Evolutionary conservation across 1,140 invertebrate genomes (phyloP).

Genomic region (Micrasema minimum): DNA sequence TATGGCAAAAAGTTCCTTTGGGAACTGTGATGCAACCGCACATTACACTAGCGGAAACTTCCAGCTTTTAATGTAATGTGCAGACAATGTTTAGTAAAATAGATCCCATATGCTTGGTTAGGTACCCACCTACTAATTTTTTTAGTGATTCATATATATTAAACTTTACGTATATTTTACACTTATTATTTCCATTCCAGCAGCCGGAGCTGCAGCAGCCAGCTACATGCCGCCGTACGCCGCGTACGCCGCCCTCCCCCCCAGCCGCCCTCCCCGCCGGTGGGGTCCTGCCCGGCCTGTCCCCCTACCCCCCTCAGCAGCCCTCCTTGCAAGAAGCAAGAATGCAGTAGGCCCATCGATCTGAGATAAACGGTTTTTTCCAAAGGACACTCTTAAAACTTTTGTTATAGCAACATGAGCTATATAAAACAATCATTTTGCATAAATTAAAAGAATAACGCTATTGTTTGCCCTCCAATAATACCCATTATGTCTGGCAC

Average conservation of each 20-base stretch:
- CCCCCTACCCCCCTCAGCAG: constrained; percentile 68
- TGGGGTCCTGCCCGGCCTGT: constrained; percentile 71
- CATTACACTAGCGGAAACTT: no score
- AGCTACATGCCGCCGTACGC: constrained; percentile 78
- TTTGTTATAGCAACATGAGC: no score
- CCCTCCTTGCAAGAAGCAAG: constrained; percentile 65
- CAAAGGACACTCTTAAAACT: no score
- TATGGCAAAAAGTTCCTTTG: no score
- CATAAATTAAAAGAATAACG: neutral
- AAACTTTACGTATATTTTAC: neutral
- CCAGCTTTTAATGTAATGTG: no score
- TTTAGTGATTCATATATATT: no score
- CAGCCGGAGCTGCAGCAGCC: constrained; percentile 67
- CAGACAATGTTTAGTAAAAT: no score
- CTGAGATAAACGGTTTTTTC: no score
- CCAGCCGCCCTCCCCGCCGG: constrained; percentile 65
- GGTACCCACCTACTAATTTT: no score
- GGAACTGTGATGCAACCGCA: no score
- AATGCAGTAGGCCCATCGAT: constrained; percentile 59
- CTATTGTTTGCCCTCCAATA: neutral
- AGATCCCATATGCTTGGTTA: no score
- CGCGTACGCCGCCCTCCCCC: constrained; percentile 72
- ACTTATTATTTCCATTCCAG: constrained; percentile 44
- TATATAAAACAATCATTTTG: no score
- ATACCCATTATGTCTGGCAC: neutral